Conservation (phyloP, 2,888 invertebrate species). For the Megastigmus dorsalis region DNA sequence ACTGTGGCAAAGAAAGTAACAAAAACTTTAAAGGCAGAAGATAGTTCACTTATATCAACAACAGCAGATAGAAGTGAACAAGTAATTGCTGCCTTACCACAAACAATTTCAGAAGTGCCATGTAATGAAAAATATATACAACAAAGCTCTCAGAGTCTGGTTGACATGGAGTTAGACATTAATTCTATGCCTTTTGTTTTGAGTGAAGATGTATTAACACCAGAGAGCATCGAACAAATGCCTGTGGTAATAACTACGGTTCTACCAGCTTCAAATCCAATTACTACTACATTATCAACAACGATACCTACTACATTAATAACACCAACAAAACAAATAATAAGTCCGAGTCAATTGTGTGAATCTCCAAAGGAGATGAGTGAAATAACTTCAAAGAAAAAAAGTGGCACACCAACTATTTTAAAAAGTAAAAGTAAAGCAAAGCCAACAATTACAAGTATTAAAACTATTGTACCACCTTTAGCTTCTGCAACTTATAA, state of each 20-base stretch:
- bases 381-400: conserved; percentile 62
- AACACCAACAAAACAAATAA: conserved; percentile 61
- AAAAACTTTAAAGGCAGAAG: conserved; percentile 60
- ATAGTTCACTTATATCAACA: conserved; percentile 9
- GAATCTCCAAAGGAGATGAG: conserved; percentile 53
- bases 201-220: conserved; percentile 82
- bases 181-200: conserved; percentile 86
- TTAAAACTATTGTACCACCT: conserved; percentile 69
- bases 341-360: conserved; percentile 57
- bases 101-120: conserved; percentile 54
- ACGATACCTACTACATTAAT: conserved; percentile 39
- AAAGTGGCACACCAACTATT: conserved; percentile 68
- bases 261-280: conserved; percentile 59
- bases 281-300: conserved; percentile 37
- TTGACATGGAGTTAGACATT: conserved; percentile 79
- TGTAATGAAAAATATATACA: conserved; percentile 65
- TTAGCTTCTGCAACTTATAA: conserved; percentile 62
- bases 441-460: conserved; percentile 71
- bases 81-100: conserved; percentile 52
- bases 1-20: conserved; percentile 61
- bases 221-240: conserved; percentile 82
- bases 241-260: conserved; percentile 77
- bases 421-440: conserved; percentile 69
- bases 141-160: conserved; percentile 66
- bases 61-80: conserved; percentile 58